Evolutionary conservation across 2,113 vertebrate species (phyloP).

Genomic region (Chinchilla lanigera): DNA sequence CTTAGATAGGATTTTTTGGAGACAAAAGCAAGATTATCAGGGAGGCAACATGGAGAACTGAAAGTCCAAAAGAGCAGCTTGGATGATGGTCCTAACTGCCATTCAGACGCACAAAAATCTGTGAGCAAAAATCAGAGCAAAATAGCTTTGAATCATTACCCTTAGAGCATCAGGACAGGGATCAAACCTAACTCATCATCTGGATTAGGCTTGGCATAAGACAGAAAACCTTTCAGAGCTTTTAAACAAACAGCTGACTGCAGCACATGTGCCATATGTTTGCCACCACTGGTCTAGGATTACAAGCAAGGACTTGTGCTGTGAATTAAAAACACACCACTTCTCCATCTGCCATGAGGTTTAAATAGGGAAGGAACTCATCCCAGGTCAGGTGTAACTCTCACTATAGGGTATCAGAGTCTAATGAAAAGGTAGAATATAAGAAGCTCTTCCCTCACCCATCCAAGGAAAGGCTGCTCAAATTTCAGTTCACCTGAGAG

Average conservation of each 20-base stretch:
- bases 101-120: background rate
- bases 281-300: background rate
- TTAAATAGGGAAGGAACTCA: background rate
- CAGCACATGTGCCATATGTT: background rate
- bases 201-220: background rate
- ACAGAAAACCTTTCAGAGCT: background rate
- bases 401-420: background rate
- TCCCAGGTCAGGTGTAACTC: too few species aligned
- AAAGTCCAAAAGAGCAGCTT: background rate
- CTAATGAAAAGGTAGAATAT: too few species aligned
- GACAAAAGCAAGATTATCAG: background rate
- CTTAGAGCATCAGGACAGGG: background rate
- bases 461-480: background rate
- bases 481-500: background rate
- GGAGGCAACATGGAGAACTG: background rate
- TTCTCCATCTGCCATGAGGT: background rate
- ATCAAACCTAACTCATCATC: background rate
- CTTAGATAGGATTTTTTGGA: background rate
- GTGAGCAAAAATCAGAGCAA: background rate
- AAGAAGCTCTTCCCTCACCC: background rate
- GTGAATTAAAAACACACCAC: background rate
- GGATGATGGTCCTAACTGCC: background rate
- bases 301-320: too few species aligned
- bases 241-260: background rate
- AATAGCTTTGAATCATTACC: background rate